Conservation (phyloP, 1,140 invertebrate species). For the Drosophila simulans region DNA sequence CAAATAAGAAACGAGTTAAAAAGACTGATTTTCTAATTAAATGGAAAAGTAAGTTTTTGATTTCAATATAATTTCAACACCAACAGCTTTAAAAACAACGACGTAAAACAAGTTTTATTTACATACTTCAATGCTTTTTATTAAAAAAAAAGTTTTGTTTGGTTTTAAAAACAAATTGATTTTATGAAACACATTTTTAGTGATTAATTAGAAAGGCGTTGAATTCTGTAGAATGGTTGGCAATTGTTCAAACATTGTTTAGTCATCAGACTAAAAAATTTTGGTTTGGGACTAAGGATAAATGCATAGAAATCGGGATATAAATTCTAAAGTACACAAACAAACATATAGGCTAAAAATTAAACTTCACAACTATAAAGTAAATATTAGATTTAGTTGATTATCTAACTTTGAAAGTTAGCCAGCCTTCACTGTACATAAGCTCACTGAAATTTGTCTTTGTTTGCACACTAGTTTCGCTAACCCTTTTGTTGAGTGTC, state of each 20-base stretch:
- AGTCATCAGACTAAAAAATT: neutral
- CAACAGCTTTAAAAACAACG: neutral
- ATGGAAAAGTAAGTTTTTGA: conserved; percentile 32
- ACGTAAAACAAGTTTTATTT: neutral
- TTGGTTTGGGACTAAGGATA: neutral
- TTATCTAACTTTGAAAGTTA: neutral
- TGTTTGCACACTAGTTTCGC: conserved; percentile 30
- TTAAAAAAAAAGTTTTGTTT: neutral
- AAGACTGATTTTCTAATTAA: conserved; percentile 29
- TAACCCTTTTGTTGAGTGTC: conserved; percentile 30
- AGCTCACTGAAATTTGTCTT: conserved; percentile 7
- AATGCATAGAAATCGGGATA: neutral
- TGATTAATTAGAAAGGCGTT: neutral
- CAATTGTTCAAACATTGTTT: neutral
- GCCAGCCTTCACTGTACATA: conserved; percentile 28
- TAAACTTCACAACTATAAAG: neutral
- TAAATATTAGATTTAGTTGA: neutral
- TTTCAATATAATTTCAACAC: conserved; percentile 9
- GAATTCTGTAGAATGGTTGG: neutral
- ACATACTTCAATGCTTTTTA: neutral
- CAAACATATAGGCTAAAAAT: too few species aligned
- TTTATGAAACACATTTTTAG: neutral
- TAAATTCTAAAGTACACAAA: too few species aligned
- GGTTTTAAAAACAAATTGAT: neutral
- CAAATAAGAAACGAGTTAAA: conserved; percentile 34